These are phyloP conservation scores for Aptenodytes patagonicus DNA, from an alignment of 2,113 vertebrate species.

Conservation along the genomic window DNA sequence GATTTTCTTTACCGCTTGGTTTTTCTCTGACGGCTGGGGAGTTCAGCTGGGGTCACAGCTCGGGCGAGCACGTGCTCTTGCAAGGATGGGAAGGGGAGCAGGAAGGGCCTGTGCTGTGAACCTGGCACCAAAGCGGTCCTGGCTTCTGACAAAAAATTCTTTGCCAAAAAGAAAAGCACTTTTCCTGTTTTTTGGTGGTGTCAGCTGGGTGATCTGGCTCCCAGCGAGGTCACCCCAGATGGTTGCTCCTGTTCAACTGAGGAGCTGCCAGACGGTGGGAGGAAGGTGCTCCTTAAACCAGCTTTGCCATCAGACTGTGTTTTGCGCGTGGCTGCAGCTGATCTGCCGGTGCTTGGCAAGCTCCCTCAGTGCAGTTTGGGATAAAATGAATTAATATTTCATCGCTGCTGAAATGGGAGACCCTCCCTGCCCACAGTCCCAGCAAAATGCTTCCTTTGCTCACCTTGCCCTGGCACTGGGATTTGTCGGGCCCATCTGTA, in stretches of 20 bases:
- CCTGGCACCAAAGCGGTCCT: not conserved
- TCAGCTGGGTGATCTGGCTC: not conserved
- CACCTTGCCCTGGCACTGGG: not conserved
- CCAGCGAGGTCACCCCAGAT: not conserved
- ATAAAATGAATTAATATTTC: not conserved
- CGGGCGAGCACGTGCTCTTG: not conserved
- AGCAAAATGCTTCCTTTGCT: not conserved
- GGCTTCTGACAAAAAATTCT: not conserved
- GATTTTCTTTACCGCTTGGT: not conserved
- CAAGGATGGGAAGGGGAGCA: not conserved
- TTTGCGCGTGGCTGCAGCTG: not conserved
- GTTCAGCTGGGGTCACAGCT: not conserved
- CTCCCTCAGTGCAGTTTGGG: not conserved
- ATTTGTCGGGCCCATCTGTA: not conserved
- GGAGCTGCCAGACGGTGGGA: not conserved
- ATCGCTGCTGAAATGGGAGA: not conserved
- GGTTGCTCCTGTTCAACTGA: not conserved
- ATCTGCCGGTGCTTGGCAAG: rapidly evolving
- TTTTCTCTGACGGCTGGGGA: not conserved
- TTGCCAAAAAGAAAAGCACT: not conserved
- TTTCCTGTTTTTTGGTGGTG: not conserved
- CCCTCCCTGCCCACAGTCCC: not conserved
- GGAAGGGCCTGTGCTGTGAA: not conserved
- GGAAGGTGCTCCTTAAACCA: not conserved
- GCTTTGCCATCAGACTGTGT: not conserved